Evolutionary conservation across 2,888 invertebrate genomes (phyloP).

Genomic region (Caenorhabditis wallacei): DNA sequence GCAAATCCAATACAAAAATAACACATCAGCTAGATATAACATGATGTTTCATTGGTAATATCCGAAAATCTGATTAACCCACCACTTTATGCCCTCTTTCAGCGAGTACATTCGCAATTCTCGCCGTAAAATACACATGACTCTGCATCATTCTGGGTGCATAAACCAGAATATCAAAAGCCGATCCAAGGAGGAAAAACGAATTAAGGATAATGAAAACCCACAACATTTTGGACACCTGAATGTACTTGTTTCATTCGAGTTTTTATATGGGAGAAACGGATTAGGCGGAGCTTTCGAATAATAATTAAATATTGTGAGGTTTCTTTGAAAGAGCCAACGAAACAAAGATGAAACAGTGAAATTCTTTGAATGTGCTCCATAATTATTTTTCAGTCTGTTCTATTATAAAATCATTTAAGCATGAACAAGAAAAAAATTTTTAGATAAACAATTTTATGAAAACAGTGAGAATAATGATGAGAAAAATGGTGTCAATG

Average conservation of each 20-base stretch:
- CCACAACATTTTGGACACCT: conserved; percentile 32
- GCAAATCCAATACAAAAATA: no score
- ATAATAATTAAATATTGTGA: conserved; percentile 34
- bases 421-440: conserved; percentile 8
- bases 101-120: conserved; percentile 68
- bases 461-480: not conserved
- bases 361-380: conserved; percentile 21
- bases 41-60: no score
- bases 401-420: conserved; percentile 14
- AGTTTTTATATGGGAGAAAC: conserved; percentile 21
- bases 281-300: conserved; percentile 44
- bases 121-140: conserved; percentile 71
- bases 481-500: not conserved
- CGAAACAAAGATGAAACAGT: conserved; percentile 11
- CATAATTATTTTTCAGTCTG: conserved; percentile 19
- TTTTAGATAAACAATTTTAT: conserved; percentile 29
- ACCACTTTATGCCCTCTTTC: conserved; percentile 71
- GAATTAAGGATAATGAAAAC: conserved; percentile 3
- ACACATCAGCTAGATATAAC: no score
- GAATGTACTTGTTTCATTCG: conserved; percentile 23
- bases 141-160: conserved; percentile 70
- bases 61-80: conserved; percentile 8
- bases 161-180: conserved; percentile 67
- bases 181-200: not conserved
- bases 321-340: conserved; percentile 36